Evolutionary conservation across 2,888 invertebrate species (phyloP), one percentile per base, ranked within the genome.

Genomic region (Amblyjoppa fuscipennis): DNA sequence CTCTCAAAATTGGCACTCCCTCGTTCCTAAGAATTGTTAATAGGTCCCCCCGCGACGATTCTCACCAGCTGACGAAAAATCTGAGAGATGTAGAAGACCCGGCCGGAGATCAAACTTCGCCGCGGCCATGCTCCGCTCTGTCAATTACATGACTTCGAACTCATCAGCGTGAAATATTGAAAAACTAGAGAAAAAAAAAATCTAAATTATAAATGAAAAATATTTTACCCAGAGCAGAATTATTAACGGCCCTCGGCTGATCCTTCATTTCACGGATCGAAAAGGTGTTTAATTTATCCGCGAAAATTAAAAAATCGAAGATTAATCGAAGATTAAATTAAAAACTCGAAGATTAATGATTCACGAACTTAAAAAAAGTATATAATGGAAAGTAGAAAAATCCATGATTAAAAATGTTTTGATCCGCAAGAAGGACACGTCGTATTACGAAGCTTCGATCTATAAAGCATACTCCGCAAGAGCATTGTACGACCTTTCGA

Each of bases 1-100:
- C 75, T 66, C 53, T 31, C 69, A 53, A 85, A 83, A 83, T 85
- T 83, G 82, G 78, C 79, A 82, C 64, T 81, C 68, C 51, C 69
- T 28, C 69, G 31, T 66, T 81, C 77, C 68, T 16, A 51, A 16
- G 45, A 38, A 68, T 68, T 77, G 77, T 84, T 71, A 71, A 81
- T 73, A 59, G 25, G n/a, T 20, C 56, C 70, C 28, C 31, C 73
- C 81, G 59, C 71, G 51, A 73, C 73, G 59, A 77, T 81, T 81
- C 45, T 69, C 7, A 69, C 71, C 59, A 73, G 81, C 81, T 84
- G 61, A 64, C 68, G 76, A 51, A 53, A 81, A 84, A 64, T n/a
- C 20, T 20, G 6, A 41, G 38, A 68, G 45, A 45, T 3, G 11
- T 0, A 45, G 13, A 77, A 68, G 3, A 4, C 25, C 25, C 31